A percentile compares a stretch with the other conserved stretches of the same genome.
These are phyloP conservation scores for Desmodus rotundus DNA, from an alignment of 2,113 vertebrate species.

Conservation along the genomic window DNA sequence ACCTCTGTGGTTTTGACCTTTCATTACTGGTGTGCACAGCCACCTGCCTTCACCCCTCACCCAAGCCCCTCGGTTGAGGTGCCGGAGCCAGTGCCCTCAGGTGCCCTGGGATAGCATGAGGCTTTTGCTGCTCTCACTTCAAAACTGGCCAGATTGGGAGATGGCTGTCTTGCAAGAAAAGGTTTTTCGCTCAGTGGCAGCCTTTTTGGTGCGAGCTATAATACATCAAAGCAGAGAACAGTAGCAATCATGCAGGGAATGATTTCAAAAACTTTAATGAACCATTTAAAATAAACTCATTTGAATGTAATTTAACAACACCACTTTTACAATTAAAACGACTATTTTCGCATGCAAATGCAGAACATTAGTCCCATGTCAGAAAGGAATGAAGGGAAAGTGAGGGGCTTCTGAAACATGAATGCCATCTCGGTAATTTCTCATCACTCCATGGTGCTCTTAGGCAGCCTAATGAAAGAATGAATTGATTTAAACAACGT, in stretches of 20 bases:
- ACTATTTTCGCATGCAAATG: constrained; percentile 79
- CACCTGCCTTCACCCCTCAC: constrained; percentile 44
- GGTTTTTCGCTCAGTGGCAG: constrained; percentile 48
- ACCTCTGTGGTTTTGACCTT: constrained; percentile 58
- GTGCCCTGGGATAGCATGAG: background rate
- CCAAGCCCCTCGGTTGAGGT: constrained; percentile 5
- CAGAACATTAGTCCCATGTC: constrained; percentile 80
- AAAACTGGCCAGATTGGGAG: constrained; percentile 58
- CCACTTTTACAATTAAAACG: constrained; percentile 83
- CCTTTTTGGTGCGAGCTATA: constrained; percentile 46
- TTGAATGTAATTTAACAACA: constrained; percentile 82
- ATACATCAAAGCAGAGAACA: constrained; percentile 75
- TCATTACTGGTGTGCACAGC: constrained; percentile 39
- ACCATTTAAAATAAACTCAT: constrained; percentile 83
- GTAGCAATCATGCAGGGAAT: constrained; percentile 71
- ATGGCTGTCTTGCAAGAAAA: constrained; percentile 55
- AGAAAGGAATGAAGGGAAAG: constrained; percentile 78
- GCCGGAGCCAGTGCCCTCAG: background rate
- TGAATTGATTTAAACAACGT: constrained; percentile 84
- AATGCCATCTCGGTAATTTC: constrained; percentile 79
- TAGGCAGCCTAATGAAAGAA: constrained; percentile 80
- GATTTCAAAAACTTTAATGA: constrained; percentile 81
- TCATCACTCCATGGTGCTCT: constrained; percentile 76
- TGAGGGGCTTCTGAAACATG: constrained; percentile 78
- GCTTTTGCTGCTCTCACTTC: constrained; percentile 50